Evolutionary conservation across 2,797 vertebrate genomes (phyloP), one percentile per base, ranked within the genome.

Genomic region (Argya squamiceps): DNA sequence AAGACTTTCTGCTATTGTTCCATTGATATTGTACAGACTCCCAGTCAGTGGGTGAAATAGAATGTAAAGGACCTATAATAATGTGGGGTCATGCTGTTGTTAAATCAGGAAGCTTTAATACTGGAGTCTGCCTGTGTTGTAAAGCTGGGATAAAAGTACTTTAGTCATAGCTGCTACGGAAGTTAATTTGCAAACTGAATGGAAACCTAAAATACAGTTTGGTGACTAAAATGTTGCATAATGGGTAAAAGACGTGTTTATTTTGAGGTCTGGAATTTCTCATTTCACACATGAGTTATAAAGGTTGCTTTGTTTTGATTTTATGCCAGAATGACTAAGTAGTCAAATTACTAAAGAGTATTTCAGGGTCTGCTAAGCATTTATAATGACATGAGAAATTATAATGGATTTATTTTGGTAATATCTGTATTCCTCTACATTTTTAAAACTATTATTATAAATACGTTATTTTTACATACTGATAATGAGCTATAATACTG

Each of bases 251-350:
- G 30, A 46, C 3, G 0, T 78, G 37, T 93, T 95, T 90, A 88
- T 92, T 68, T 76, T 59, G 53, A 91, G 86, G 58, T 81, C 80
- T 75, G 67, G 85, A 95, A 96, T 93, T 85, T 98, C 97, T 96
- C 93, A 93, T 98, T 98, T 98, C 96, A 97, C 95, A 96, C 94
- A 91, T 95, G 97, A 96, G 89, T 97, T 97, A 97, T 91, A 97
- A 97, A 96, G 95, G 63, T 92, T 89, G 91, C 97, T 97, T 98
- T 98, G 97, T 96, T 89, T 94, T 79, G 96, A 96, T 97, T 97
- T 97, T 94, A 85, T 97, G 97, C 98, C 97, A 97, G 97, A 97
- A 96, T 96, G 82, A 74, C 92, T 81, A 75, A 92, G 81, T 53
- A 50, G 75, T 92, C 47, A 82, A 53, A 59, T 96, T 84, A 91